phyloP scores from a whole-genome alignment of 1,140 invertebrate genomes.

The Archivesica marissinica region DNA sequence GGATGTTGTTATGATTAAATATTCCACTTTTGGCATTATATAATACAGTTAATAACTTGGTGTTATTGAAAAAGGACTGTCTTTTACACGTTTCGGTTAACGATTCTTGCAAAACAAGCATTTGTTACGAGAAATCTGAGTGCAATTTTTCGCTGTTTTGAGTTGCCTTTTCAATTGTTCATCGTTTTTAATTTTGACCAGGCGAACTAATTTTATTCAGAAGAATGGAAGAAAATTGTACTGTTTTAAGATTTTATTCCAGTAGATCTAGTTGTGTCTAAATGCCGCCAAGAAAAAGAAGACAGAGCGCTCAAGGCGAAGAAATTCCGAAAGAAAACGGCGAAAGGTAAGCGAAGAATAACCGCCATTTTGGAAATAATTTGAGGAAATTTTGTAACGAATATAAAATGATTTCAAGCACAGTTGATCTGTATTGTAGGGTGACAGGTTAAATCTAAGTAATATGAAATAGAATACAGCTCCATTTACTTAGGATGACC shows the following conservation, averaged over 20 bases:
- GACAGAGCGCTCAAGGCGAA: constrained; percentile 69
- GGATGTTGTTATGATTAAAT: not conserved
- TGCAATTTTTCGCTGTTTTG: constrained; percentile 18
- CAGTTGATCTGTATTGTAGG: not conserved
- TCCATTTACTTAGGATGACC: no score
- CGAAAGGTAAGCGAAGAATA: constrained; percentile 62
- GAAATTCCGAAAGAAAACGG: constrained; percentile 64
- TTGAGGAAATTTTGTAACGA: not conserved
- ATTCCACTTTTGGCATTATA: not conserved
- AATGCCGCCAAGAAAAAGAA: constrained; percentile 70
- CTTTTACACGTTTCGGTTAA: not conserved
- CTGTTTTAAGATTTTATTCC: not conserved
- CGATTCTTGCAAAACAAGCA: not conserved
- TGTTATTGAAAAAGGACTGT: not conserved
- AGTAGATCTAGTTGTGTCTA: not conserved
- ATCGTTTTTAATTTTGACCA: no score
- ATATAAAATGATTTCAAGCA: not conserved
- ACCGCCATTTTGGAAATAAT: constrained; percentile 71
- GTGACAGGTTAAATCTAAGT: no score
- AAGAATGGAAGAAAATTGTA: constrained; percentile 1
- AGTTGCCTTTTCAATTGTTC: not conserved
- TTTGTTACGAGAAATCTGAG: not conserved
- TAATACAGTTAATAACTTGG: not conserved
- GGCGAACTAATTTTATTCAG: not conserved
- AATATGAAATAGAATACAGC: no score